phyloP scores from a whole-genome alignment of 2,888 invertebrate genomes.

The Catonia carolina region DNA sequence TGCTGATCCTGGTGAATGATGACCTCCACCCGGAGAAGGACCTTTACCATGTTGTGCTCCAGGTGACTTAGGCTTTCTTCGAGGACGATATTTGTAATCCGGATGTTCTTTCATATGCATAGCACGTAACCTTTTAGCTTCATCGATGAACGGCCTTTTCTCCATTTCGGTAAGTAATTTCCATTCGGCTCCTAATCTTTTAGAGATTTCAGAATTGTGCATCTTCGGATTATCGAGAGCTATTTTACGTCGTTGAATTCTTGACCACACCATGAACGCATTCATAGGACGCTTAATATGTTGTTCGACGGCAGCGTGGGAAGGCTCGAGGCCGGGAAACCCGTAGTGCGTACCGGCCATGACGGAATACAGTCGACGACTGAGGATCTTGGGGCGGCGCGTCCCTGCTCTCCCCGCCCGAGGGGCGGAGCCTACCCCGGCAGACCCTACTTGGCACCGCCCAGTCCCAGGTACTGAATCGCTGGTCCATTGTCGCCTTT shows the following conservation, averaged over 20 bases:
- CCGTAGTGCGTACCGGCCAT: slow-evolving; percentile 12
- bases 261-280: slow-evolving; percentile 96
- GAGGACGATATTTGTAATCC: slow-evolving; percentile 82
- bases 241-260: slow-evolving; percentile 84
- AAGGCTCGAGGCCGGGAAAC: slow-evolving; percentile 29
- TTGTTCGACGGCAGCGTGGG: slow-evolving; percentile 46
- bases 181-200: slow-evolving; percentile 89
- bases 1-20: slow-evolving; percentile 28
- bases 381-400: slow-evolving; percentile 9
- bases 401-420: slow-evolving; percentile 14
- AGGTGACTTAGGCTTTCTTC: slow-evolving; percentile 74
- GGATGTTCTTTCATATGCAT: slow-evolving; percentile 89
- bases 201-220: slow-evolving; percentile 87
- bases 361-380: not conserved
- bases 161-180: slow-evolving; percentile 78
- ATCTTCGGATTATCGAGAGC: slow-evolving; percentile 91
- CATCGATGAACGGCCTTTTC: slow-evolving; percentile 91
- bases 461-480: slow-evolving; percentile 26
- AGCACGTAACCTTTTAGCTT: slow-evolving; percentile 81
- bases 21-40: slow-evolving; percentile 33
- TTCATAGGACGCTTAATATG: slow-evolving; percentile 97
- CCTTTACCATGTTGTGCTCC: slow-evolving; percentile 50
- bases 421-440: slow-evolving; percentile 25
- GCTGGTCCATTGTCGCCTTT: slow-evolving; percentile 20
- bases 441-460: slow-evolving; percentile 27